phyloP scores from a whole-genome alignment of 2,888 invertebrate species.

The Cheiracanthium punctorium region DNA sequence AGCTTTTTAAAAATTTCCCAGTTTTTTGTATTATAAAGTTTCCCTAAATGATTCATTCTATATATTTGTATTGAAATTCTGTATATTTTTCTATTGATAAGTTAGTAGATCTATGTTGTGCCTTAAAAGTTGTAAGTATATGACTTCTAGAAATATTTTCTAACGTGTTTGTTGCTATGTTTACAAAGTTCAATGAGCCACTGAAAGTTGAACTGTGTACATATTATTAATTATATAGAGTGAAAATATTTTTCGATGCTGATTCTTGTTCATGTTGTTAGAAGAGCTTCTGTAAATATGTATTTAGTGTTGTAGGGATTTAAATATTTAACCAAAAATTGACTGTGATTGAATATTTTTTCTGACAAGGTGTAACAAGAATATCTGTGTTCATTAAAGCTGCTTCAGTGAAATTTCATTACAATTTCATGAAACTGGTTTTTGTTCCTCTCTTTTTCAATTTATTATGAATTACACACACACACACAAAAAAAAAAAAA shows the following conservation, averaged over 20 bases:
- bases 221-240: background rate
- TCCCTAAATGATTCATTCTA: too few relatives aligned
- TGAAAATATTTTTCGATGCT: background rate
- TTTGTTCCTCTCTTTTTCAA: too few relatives aligned
- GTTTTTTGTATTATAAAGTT: too few relatives aligned
- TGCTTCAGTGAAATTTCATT: constrained; percentile 1
- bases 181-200: background rate
- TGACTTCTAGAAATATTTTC: background rate
- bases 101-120: background rate
- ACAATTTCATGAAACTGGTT: too few relatives aligned
- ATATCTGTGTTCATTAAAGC: background rate
- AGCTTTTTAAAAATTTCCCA: too few relatives aligned
- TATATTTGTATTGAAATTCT: too few relatives aligned
- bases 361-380: background rate
- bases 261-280: background rate
- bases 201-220: background rate
- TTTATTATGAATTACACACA: too few relatives aligned
- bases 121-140: background rate
- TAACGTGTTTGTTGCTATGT: background rate
- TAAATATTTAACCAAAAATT: background rate
- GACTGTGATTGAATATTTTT: constrained; percentile 13
- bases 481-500: too few relatives aligned
- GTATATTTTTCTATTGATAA: too few relatives aligned
- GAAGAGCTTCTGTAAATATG: constrained; percentile 4
- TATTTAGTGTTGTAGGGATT: background rate